These are phyloP conservation scores for Anthophora plumipes DNA, from an alignment of 2,888 invertebrate species.

Conservation along the genomic window DNA sequence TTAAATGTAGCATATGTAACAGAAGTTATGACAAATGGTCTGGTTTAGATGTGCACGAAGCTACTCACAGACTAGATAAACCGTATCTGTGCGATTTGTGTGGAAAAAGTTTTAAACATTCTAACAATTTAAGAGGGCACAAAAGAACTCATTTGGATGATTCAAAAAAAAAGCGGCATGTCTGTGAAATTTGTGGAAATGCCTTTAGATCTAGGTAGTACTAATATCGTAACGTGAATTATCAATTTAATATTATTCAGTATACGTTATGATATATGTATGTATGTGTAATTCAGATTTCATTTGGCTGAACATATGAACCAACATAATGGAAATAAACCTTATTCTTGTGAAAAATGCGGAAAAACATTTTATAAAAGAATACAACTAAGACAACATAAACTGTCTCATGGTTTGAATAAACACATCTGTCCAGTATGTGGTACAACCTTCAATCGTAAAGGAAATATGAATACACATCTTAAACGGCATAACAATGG, in stretches of 20 bases:
- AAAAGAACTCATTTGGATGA: constrained; percentile 80
- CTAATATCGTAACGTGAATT: constrained; percentile 12
- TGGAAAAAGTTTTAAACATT: constrained; percentile 82
- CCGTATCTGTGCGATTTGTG: constrained; percentile 82
- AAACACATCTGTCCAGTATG: constrained; percentile 79
- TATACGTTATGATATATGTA: background rate
- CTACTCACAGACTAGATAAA: constrained; percentile 78
- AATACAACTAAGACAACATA: constrained; percentile 81
- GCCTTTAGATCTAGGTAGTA: constrained; percentile 83
- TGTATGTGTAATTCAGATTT: constrained; percentile 76
- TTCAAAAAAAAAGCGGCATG: constrained; percentile 78
- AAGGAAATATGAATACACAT: constrained; percentile 81
- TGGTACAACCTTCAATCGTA: constrained; percentile 79
- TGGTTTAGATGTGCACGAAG: constrained; percentile 79
- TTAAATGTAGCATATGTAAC: constrained; percentile 77
- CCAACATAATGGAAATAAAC: constrained; percentile 82
- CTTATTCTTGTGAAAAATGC: constrained; percentile 84
- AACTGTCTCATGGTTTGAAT: constrained; percentile 77
- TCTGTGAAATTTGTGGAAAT: constrained; percentile 84
- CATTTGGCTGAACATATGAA: constrained; percentile 85
- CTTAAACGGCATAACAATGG: constrained; percentile 77
- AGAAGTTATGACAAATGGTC: constrained; percentile 78
- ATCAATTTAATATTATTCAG: background rate
- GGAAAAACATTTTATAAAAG: constrained; percentile 83
- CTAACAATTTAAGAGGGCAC: constrained; percentile 80